These are phyloP conservation scores for Serranus cabrilla DNA, from an alignment of 2,797 vertebrate species.

Conservation along the genomic window DNA sequence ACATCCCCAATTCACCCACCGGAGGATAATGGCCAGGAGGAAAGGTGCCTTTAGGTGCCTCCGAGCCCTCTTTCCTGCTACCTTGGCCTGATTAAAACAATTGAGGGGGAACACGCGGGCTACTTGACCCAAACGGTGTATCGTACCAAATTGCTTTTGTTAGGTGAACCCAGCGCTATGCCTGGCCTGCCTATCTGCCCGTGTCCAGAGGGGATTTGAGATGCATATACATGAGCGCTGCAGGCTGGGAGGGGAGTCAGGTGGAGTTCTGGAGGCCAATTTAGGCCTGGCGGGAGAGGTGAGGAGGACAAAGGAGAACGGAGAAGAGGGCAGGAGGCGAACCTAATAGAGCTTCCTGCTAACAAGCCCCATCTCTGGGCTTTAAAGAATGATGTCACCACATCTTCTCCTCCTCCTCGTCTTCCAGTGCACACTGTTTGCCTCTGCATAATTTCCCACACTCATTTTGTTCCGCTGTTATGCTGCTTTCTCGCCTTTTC, in stretches of 20 bases:
- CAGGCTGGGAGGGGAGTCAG: slow-evolving; percentile 75
- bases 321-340: slow-evolving; percentile 86
- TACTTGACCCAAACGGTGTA: slow-evolving; percentile 93
- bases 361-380: slow-evolving; percentile 94
- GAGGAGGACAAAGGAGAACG: slow-evolving; percentile 89
- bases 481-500: slow-evolving; percentile 41
- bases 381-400: slow-evolving; percentile 84
- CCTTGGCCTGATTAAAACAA: slow-evolving; percentile 90
- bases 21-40: slow-evolving; percentile 73
- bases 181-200: slow-evolving; percentile 91
- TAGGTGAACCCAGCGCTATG: slow-evolving; percentile 87
- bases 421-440: slow-evolving; percentile 55
- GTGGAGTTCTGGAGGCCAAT: slow-evolving; percentile 92
- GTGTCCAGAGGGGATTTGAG: slow-evolving; percentile 90
- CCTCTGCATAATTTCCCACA: slow-evolving; percentile 82
- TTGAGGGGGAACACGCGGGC: slow-evolving; percentile 78
- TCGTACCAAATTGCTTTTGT: slow-evolving; percentile 92
- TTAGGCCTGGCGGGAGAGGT: slow-evolving; percentile 89
- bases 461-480: slow-evolving; percentile 60
- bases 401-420: slow-evolving; percentile 65
- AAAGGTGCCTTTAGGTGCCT: slow-evolving; percentile 78
- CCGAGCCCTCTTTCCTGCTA: slow-evolving; percentile 70
- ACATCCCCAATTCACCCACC: slow-evolving; percentile 60
- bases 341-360: slow-evolving; percentile 90
- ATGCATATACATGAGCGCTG: slow-evolving; percentile 96